Evolutionary conservation across 2,797 vertebrate genomes (phyloP).

Genomic region (Tapirus indicus): DNA sequence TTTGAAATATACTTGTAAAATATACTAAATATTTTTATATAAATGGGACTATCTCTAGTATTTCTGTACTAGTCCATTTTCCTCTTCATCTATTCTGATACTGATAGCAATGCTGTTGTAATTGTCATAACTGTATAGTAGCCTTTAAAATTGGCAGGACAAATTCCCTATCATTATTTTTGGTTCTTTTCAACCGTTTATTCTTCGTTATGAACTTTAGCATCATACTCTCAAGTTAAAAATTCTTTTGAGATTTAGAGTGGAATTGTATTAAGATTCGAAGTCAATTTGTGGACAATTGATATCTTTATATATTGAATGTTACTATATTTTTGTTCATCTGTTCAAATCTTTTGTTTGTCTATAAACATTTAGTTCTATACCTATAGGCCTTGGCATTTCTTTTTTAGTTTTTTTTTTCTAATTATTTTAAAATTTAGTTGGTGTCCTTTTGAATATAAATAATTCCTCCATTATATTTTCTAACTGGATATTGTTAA

Average conservation of each 20-base stretch:
- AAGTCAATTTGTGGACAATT: neutral
- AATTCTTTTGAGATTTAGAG: neutral
- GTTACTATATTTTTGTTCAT: neutral
- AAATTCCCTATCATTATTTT: neutral
- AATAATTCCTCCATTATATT: neutral
- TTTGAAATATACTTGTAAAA: neutral
- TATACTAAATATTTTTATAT: neutral
- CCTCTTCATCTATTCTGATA: neutral
- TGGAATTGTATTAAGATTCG: neutral
- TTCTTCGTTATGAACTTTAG: neutral
- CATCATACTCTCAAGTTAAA: neutral
- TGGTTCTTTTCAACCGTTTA: neutral
- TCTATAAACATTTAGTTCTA: neutral
- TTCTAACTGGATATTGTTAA: constrained; percentile 11
- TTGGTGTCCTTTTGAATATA: neutral
- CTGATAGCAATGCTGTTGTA: neutral
- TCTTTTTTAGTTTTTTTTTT: neutral
- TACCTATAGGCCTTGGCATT: neutral
- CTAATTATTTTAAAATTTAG: neutral
- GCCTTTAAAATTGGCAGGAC: neutral
- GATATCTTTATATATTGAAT: neutral
- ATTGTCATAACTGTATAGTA: neutral
- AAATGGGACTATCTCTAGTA: neutral
- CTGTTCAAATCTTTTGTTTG: neutral
- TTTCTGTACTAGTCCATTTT: neutral